Conservation (phyloP, 2,888 invertebrate species). For the Coelopa pilipes region DNA sequence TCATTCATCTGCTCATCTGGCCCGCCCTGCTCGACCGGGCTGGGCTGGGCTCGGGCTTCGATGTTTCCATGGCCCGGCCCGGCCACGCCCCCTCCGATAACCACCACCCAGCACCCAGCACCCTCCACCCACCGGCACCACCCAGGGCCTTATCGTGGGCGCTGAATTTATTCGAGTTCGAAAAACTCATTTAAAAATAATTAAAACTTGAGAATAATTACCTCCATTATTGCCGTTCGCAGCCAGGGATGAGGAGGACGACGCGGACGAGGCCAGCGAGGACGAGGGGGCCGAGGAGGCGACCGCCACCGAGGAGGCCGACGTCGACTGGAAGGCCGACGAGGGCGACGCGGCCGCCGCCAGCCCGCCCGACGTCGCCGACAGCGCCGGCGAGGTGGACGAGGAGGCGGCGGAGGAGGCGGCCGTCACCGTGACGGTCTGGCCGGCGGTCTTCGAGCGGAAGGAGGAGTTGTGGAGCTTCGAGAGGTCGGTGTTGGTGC, state of each 20-base stretch:
- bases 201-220: slow-evolving; percentile 65
- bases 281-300: slow-evolving; percentile 78
- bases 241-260: slow-evolving; percentile 56
- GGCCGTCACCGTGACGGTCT: slow-evolving; percentile 69
- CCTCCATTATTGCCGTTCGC: slow-evolving; percentile 65
- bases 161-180: slow-evolving; percentile 49
- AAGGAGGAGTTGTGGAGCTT: slow-evolving; percentile 75
- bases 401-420: slow-evolving; percentile 64
- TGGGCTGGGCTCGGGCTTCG: slow-evolving; percentile 32
- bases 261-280: slow-evolving; percentile 63
- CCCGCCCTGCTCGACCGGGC: not conserved
- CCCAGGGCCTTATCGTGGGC: not conserved
- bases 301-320: slow-evolving; percentile 62
- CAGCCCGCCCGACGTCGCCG: slow-evolving; percentile 63
- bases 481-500: slow-evolving; percentile 77
- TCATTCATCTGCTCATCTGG: not conserved
- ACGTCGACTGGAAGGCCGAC: slow-evolving; percentile 69
- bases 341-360: slow-evolving; percentile 67
- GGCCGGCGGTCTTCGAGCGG: slow-evolving; percentile 69
- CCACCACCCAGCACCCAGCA: too few species aligned
- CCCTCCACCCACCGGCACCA: too few species aligned
- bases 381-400: slow-evolving; percentile 59
- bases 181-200: slow-evolving; percentile 65
- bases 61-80: slow-evolving; percentile 32
- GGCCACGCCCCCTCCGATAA: slow-evolving; percentile 41